Evolutionary conservation across 30 jellyfish, hydroid and myxozoan species (phyloP).

Genomic region (Morbakka virulenta): DNA sequence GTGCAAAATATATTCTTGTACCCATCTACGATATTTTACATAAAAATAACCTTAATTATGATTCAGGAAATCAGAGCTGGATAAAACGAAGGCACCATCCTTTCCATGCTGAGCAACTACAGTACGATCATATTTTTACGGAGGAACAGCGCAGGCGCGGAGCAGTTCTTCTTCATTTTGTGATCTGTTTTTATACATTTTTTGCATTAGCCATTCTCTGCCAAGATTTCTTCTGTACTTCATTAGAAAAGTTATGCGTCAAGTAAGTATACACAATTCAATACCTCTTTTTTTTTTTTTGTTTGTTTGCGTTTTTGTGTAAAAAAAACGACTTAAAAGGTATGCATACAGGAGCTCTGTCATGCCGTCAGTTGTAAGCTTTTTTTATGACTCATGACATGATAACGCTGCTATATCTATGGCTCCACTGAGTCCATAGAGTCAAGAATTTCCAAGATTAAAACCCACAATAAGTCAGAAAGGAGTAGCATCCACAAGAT

Average conservation of each 20-base stretch:
- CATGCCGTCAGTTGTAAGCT: too few relatives aligned
- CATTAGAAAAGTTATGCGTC: neutral
- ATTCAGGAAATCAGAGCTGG: constrained; percentile 5
- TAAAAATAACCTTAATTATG: neutral
- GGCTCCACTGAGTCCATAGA: too few relatives aligned
- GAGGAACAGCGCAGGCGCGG: constrained; percentile 14
- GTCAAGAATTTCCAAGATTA: too few relatives aligned
- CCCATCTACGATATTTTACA: neutral
- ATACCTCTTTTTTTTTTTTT: too few relatives aligned
- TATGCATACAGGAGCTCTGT: too few relatives aligned
- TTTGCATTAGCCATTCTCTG: constrained; percentile 11
- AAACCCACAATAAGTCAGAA: too few relatives aligned
- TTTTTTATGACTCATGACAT: too few relatives aligned
- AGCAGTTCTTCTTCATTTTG: neutral
- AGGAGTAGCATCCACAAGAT: too few relatives aligned
- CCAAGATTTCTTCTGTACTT: constrained; percentile 10
- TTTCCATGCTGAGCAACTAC: constrained; percentile 22
- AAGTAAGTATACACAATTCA: neutral
- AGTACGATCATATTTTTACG: constrained; percentile 14
- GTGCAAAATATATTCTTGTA: neutral
- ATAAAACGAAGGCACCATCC: neutral
- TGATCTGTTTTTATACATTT: constrained; percentile 1
- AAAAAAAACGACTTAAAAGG: too few relatives aligned
- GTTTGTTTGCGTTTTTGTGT: too few relatives aligned
- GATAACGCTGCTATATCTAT: too few relatives aligned